Base-by-base conservation (phyloP, 2,797 vertebrate genomes). In the Phylloscopus collybita region DNA sequence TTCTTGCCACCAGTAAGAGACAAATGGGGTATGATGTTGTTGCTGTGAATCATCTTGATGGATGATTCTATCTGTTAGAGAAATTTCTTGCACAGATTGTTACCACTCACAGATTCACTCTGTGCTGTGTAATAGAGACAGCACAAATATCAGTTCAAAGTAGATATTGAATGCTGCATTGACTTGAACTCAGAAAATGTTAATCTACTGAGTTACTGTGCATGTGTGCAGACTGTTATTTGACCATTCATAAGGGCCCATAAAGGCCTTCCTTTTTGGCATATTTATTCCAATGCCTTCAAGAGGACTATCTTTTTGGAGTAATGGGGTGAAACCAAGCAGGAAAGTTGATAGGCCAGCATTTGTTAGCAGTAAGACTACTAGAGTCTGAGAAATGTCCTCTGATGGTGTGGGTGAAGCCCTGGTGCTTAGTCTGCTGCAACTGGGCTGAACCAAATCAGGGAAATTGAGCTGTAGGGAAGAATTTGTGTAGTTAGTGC, bases 11-110 rank as follows among this genome's bases (percentile, higher is more conserved):
- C 38, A 50, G 53, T 67, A 66, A 64, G 60, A 85, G 72, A 80
- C 34, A 85, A 60, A 80, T 32, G 73, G 86, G 11, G 6, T 75
- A 49, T 10, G 16, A 30, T 56, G 76, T 11, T 90, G 49, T 50
- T 89, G 54, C 50, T 72, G 50, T 87, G 78, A 90, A 70, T 95
- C 70, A 53, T 84, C 62, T 66, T 93, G 86, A 84, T 80, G 66
- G 86, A 84, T 3, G 11, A 81, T 69, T 80, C 69, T 81, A 25
- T 34, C 65, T 30, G 38, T 75, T 86, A 40, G 20, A 76, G 66
- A 67, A 70, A 62, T 81, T 86, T 83, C 73, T 88, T 90, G 76
- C 44, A 17, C 47, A 57, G 59, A 56, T 92, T 67, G 26, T 86
- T 88, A 80, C 34, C 47, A 26, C 32, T 95, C 54, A 16, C 17